phyloP scores from a whole-genome alignment of 2,888 invertebrate species.

The Lithodes maja region DNA sequence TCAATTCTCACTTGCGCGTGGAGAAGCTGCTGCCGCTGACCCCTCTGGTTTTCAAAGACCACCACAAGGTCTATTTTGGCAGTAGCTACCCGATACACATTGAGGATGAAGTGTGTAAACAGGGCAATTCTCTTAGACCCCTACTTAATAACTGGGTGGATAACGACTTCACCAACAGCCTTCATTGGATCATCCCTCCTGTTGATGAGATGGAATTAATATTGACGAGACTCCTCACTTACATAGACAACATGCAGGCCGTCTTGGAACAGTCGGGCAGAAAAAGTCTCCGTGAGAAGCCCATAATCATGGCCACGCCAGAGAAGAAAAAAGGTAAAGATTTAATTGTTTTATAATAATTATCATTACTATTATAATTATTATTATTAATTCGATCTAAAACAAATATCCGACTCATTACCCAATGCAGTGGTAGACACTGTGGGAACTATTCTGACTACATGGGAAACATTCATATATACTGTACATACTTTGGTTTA shows the following conservation, averaged over 20 bases:
- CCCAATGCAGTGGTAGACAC: too few relatives aligned
- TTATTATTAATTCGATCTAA: too few relatives aligned
- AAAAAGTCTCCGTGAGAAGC: neutral
- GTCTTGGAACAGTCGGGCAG: neutral
- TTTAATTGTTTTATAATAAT: too few relatives aligned
- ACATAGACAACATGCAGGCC: neutral
- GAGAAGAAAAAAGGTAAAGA: neutral
- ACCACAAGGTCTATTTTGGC: constrained; percentile 14
- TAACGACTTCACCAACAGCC: neutral
- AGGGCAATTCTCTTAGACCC: neutral
- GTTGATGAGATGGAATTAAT: neutral
- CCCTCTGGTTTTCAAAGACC: neutral
- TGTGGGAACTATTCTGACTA: too few relatives aligned
- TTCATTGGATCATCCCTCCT: constrained; percentile 31
- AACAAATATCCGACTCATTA: too few relatives aligned
- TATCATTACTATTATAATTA: too few relatives aligned
- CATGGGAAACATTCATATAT: too few relatives aligned
- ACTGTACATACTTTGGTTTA: too few relatives aligned
- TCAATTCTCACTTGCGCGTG: neutral
- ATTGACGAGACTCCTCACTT: neutral
- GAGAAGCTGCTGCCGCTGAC: neutral
- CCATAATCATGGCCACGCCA: neutral
- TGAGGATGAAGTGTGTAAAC: neutral
- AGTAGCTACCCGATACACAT: constrained; percentile 23
- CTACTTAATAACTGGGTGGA: constrained; percentile 2